Base-by-base conservation (phyloP, 2,888 invertebrate species). In the Apotomis capreana region DNA sequence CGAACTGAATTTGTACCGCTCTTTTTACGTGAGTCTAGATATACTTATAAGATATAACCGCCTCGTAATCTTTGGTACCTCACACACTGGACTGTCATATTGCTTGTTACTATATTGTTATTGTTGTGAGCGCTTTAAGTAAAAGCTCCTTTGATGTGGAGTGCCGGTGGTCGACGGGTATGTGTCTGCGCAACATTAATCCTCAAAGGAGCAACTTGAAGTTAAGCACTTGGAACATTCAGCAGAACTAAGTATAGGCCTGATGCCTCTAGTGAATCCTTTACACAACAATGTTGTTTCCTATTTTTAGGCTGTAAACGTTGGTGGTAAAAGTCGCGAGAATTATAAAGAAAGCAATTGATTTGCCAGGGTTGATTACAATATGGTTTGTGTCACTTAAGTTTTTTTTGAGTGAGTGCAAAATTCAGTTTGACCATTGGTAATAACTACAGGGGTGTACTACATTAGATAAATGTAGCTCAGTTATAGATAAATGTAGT, bases 171-270 rank as follows among this genome's bases (percentile, higher is more conserved):
- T 68, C 72, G 62, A 37, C 58, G 40, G 58, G 26, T 40, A 58
- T 60, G 57, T 46, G 67, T 58, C 15, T 59, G 60, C 79, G 83
- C 80, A 74, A 80, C 82, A 82, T 86, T 80, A 83, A 82, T 78
- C 76, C 78, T 83, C 80, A 83, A 83, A 86, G 81, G 78, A 73
- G 68, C 73, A 75, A 72, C 74, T 77, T 69, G 76, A 76, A 76
- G 74, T 70, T 78, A 76, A 76, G 75, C 68, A 76, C 76, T 77
- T 68, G 68, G 68, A 77, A 76, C 75, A 74, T 74, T 70, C 74
- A 72, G 65, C 72, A 69, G 76, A 76, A 71, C 71, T 58, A 71
- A 71, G 62, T 68, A 67, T 68, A 74, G 59, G 62, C 46, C 58
- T 57, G 40, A 9, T 36, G 55, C 68, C 72, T 74, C 69, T 13